A percentile compares a stretch with the other conserved stretches of the same genome.
Evolutionary conservation across 2,113 vertebrate species (phyloP).

Genomic region (Etheostoma spectabile): DNA sequence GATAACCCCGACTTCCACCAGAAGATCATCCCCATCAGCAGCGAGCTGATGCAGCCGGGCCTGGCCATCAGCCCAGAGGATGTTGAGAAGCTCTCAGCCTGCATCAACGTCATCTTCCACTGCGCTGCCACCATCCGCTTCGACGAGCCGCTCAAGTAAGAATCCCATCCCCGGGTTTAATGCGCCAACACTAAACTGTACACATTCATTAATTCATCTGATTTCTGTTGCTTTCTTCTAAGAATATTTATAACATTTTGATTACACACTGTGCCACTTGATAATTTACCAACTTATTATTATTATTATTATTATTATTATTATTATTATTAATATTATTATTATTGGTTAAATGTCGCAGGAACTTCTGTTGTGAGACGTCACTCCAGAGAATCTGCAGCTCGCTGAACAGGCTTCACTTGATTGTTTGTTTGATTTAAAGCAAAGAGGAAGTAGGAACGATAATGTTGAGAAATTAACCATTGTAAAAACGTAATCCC

Average conservation of each 20-base stretch:
- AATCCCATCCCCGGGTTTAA: not conserved
- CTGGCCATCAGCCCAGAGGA: slow-evolving; percentile 91
- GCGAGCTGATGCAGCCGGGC: slow-evolving; percentile 91
- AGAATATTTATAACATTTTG: not conserved
- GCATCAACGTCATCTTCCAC: slow-evolving; percentile 93
- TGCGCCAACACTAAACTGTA: not conserved
- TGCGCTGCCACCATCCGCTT: slow-evolving; percentile 97
- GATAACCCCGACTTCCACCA: slow-evolving; percentile 90
- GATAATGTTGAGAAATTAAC: slow-evolving; percentile 42
- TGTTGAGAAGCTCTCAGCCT: slow-evolving; percentile 85
- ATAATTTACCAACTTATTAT: not conserved
- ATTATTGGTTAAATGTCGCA: slow-evolving; percentile 2
- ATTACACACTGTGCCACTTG: not conserved
- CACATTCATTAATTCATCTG: not conserved
- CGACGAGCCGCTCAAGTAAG: slow-evolving; percentile 92
- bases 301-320: too few species aligned
- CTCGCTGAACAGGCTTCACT: not conserved
- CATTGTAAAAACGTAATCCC: not conserved
- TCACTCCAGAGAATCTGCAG: slow-evolving; percentile 11
- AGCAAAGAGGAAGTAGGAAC: slow-evolving; percentile 20
- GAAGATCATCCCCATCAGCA: slow-evolving; percentile 93
- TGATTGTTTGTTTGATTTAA: not conserved
- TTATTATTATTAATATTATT: too few species aligned
- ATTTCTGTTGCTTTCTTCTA: not conserved
- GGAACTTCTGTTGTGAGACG: slow-evolving; percentile 21